Base-by-base conservation (phyloP, 2,797 vertebrate species). In the Spinus pinus region DNA sequence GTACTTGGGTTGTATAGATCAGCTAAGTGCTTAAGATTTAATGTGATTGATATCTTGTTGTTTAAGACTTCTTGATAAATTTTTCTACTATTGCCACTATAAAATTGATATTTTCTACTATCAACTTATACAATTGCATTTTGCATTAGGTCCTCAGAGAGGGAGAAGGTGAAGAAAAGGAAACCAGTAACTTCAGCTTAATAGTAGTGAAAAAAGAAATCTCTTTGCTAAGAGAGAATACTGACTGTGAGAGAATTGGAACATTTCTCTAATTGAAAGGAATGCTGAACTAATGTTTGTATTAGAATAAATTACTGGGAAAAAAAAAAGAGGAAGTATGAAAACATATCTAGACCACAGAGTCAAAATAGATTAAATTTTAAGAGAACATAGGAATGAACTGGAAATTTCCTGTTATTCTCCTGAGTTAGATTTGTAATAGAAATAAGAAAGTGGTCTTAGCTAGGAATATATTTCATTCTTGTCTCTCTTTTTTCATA, bases 211-310 rank as follows among this genome's bases (percentile, higher is more conserved):
- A 69, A 74, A 83, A 90, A 80, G 31, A n/a, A 33, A 23, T 24
- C 12, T 54, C 17, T 72, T 81, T 85, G 51, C 35, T 62, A 82
- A 66, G 71, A 66, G 50, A 50, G 50, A 88, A 53, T 74, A 33
- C 15, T 2, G 44, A 42, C 22, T 71, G 33, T 61, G 71, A 65
- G 86, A 93, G 53, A 87, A 81, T 17, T 82, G 85, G 82, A 94
- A 64, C 31, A 1, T 37, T 44, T 31, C 37, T 90, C 47, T 81
- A 81, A 78, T 78, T 74, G 77, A 90, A 91, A 81, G 71, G 79
- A 91, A 92, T 90, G 65, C 90, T 93, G 89, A 92, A 85, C 86
- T 91, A 93, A 94, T 86, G n/a, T 88, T 96, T 94, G 37, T 64
- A 22, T 86, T 91, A 94, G 61, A 88, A 83, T 77, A 91, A 94